Base-by-base conservation (phyloP, 2,888 invertebrate species). In the Athripsodes cinereus region DNA sequence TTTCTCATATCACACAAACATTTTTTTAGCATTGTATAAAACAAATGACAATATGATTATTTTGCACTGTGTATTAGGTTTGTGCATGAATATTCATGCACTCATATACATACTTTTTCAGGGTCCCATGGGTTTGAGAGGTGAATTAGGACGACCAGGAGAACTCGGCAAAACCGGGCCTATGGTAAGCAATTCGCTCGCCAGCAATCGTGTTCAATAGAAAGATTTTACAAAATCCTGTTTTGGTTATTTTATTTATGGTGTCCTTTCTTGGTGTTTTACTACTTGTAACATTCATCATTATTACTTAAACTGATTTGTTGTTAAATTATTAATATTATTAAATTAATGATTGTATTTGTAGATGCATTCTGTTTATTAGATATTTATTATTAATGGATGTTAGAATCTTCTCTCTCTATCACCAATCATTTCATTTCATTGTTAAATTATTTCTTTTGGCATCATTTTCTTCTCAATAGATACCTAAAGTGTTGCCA, bases 121-220 rank as follows among this genome's bases (percentile, higher is more conserved):
- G 89, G 91, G 92, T 69, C 92, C 87, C 65, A 91, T 85, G 83
- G 92, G 87, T 67, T 80, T 86, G 66, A 84, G 88, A 70, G 90
- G 90, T 54, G 89, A 88, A 72, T 75, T 81, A 66, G 90, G 90
- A 65, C 80, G 83, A 68, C 77, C 83, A 65, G 86, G 87, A 65
- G 87, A 86, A 70, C 78, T 83, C 67, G 91, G 91, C 65, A 88
- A 88, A 71, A 75, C 83, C 67, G 92, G 91, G 55, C 80, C 85
- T 62, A 81, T 85, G 86, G 92, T 92, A 84, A 87, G 90, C 81
- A 47, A 64, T 63, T 63, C 61, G 63, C 63, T 63, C 58, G 52
- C 63, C 63, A 63, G 58, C 69, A 70, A 66, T 69, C 71, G 71
- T 60, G 65, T 65, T 62, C 64, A 60, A 61, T 63, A 63, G 54